Percentiles rank a stretch among this genome's conserved stretches.
Evolutionary conservation across 1,140 invertebrate genomes (phyloP).

Genomic region (Drosophila mojavensis): DNA sequence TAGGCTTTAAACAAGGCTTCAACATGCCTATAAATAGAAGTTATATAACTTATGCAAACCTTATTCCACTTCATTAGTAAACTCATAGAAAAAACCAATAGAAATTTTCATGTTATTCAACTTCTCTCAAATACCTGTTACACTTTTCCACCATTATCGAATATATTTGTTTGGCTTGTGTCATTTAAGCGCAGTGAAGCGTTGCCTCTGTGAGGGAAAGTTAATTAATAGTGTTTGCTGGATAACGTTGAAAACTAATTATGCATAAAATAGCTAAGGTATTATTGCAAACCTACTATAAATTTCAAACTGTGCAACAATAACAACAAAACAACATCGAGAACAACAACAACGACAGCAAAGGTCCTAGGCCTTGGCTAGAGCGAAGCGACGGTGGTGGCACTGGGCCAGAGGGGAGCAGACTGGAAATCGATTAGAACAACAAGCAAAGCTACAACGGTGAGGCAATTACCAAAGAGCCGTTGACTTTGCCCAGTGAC

Average conservation of each 20-base stretch:
- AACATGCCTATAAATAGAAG: no score
- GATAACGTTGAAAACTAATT: slow-evolving; percentile 80
- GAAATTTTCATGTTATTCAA: no score
- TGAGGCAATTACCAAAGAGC: slow-evolving; percentile 78
- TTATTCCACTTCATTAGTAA: no score
- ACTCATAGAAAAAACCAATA: no score
- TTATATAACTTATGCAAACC: no score
- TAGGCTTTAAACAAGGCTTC: no score
- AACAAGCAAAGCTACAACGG: slow-evolving; percentile 77
- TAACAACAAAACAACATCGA: slow-evolving; percentile 67
- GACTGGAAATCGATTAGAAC: slow-evolving; percentile 75
- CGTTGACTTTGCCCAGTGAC: slow-evolving; percentile 61
- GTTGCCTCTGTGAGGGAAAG: slow-evolving; percentile 37
- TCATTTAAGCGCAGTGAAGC: background rate
- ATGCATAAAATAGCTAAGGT: slow-evolving; percentile 77
- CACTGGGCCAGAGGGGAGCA: slow-evolving; percentile 2
- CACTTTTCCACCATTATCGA: background rate
- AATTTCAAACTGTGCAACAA: slow-evolving; percentile 76
- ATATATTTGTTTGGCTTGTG: background rate
- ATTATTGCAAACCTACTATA: slow-evolving; percentile 79
- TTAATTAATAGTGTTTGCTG: slow-evolving; percentile 78
- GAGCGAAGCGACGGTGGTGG: no score
- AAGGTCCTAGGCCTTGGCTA: slow-evolving; percentile 11
- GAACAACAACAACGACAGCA: slow-evolving; percentile 53
- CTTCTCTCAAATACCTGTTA: slow-evolving; percentile 2